Evolutionary conservation across 2,113 vertebrate species (phyloP), one percentile per base, ranked within the genome.

Genomic region (Atlantisia rogersi): DNA sequence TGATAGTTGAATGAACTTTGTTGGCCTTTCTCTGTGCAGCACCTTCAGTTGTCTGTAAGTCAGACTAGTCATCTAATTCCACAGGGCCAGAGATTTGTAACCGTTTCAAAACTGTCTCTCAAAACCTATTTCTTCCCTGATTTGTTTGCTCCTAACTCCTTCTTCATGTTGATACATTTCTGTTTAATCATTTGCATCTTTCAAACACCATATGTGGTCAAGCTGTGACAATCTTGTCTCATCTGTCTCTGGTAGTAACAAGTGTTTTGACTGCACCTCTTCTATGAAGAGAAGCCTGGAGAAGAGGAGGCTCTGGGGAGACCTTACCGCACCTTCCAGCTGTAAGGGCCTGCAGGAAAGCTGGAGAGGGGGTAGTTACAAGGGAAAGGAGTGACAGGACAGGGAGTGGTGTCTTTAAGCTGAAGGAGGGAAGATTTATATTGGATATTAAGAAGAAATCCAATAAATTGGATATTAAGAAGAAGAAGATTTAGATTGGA

Each of bases 211-310:
- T 71, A 71, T 53, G 67, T 77, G 86, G 83, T 86, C 80, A 82
- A 77, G 71, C 88, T 92, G 93, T 92, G 80, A 94, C 63, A 82
- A n/a, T 58, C 42, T 76, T 86, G 88, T 63, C 75, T 93, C 42
- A 15, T 85, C 62, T 75, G 70, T 31, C 35, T 94, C 32, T 74
- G 67, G 40, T 15, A 93, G 71, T 40, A 91, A 48, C 70, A 88
- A 50, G 70, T 62, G 58, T 11, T 65, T 80, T 60, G 37, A 35
- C 71, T 86, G 55, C 44, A 18, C 25, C 24, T 28, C 52, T 28
- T 15, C 52, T 53, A 15, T 53, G 25, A 28, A 53, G 26, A 53
- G 25, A 53, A 53, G 52, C 52, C 52, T 53, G 52, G 52, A 53
- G 52, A 53, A 53, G 25, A 53, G 52, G 25, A 53, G 52, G 52